Evolutionary conservation across 2,113 vertebrate genomes (phyloP).

Genomic region (Pampusana beccarii): DNA sequence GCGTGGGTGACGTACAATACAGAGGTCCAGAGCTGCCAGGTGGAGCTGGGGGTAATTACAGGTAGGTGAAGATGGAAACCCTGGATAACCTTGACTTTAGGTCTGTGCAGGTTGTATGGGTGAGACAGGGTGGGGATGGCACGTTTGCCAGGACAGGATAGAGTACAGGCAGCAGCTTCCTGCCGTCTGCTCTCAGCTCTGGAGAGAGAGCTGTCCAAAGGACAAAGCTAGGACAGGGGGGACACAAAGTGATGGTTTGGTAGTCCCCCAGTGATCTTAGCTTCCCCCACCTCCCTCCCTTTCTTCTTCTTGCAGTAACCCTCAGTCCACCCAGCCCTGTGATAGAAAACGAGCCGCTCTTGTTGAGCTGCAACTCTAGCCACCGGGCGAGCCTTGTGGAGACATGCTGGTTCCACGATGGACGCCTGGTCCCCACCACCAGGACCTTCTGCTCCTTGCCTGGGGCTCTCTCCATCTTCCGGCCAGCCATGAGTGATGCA

Average conservation of each 20-base stretch:
- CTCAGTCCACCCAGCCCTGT: conserved; percentile 38
- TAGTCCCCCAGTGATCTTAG: too few relatives aligned
- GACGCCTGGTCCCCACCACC: background rate
- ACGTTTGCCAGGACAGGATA: background rate
- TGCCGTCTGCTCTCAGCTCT: background rate
- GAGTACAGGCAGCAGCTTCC: background rate
- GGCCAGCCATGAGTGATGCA: conserved; percentile 11
- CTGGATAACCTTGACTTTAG: background rate
- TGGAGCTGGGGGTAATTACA: conserved; percentile 54
- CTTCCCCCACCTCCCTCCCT: fast-evolving
- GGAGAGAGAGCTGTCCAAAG: background rate
- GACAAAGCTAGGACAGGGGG: background rate
- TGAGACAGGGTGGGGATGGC: fast-evolving
- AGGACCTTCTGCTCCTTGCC: background rate
- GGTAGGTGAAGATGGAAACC: conserved; percentile 33
- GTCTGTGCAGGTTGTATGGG: fast-evolving
- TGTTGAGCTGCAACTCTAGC: conserved; percentile 74
- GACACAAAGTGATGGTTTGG: background rate
- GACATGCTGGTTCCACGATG: conserved; percentile 55
- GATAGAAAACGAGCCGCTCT: background rate
- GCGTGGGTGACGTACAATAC: background rate
- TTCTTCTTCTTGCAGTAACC: conserved; percentile 50
- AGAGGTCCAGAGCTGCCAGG: background rate
- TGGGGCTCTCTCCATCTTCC: background rate
- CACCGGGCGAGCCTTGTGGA: conserved; percentile 58